Base-by-base conservation (phyloP, 2,888 invertebrate genomes). In the Protophormia terraenovae region DNA sequence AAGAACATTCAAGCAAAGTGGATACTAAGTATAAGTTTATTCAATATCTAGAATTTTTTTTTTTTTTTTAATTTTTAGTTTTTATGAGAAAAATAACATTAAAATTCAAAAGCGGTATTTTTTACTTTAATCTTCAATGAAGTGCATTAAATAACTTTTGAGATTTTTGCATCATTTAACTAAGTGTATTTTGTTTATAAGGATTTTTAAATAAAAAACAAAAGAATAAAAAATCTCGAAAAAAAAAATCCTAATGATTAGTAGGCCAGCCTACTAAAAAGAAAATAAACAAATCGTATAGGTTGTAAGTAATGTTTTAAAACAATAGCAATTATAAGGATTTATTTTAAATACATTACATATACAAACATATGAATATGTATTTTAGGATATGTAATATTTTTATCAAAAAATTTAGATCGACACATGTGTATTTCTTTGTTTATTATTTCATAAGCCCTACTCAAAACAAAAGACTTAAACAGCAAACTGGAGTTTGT, bases 191-290 rank as follows among this genome's bases (percentile, higher is more conserved):
- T 41, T 55, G 22, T 58, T 62, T 62, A 3, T 66, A 77, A 45
- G 27, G 55, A 12, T 32, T 62, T 32, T 14, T 5, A 0, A 0
- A 14, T 53, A 55, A 6, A 50, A 77, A n/a, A 29, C 3, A 29
- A 22, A 47, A 73, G 8, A 75, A 71, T 24, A 50, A 69, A 38
- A 66, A 53, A 78, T 58, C 27, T 53, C 41, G 12, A 24, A 10
- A 76, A 67, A 53, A 76, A 81, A 87, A 87, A 80, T 73, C 86
- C 69, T 83, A 75, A 84, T 84, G 86, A 73, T 86, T n/a, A n/a
- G n/a, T n/a, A n/a, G 87, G 80, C 83, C 84, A 87, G 62, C 84
- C 69, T 55, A 64, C 75, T 58, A 62, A 38, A 32, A 69, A n/a
- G n/a, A n/a, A n/a, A n/a, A n/a, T n/a, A 14, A 29, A 53, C 60